Percentiles rank a stretch among this genome's conserved stretches.
Evolutionary conservation across 2,113 vertebrate genomes (phyloP).

Genomic region (Lamprotornis superbus): DNA sequence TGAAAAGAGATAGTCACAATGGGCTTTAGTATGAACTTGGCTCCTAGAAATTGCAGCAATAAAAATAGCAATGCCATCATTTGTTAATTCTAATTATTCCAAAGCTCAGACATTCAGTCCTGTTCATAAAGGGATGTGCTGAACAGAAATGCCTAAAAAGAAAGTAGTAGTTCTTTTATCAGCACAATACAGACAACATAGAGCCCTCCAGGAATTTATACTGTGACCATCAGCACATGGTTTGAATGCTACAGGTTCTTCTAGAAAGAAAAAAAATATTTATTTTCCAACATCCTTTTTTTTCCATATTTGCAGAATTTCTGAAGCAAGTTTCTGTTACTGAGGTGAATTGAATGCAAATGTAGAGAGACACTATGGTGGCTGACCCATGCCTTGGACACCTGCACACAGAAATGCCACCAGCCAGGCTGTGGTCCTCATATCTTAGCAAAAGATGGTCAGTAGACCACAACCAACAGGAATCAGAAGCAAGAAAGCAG

Average conservation of each 20-base stretch:
- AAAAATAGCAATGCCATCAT: constrained; percentile 49
- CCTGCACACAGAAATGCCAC: neutral
- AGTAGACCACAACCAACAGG: neutral
- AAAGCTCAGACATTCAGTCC: neutral
- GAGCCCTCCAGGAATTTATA: neutral
- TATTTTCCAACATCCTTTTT: neutral
- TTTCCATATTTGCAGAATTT: neutral
- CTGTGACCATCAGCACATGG: neutral
- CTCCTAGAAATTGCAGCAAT: constrained; percentile 17
- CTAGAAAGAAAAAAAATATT: neutral
- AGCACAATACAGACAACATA: neutral
- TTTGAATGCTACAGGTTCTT: neutral
- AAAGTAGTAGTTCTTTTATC: neutral
- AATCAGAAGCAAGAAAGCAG: neutral
- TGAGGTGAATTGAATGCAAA: neutral
- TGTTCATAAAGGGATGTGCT: neutral
- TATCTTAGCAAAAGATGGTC: neutral
- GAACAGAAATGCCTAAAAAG: neutral
- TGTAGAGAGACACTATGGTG: neutral
- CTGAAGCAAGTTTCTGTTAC: neutral
- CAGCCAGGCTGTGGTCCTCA: neutral
- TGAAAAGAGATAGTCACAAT: constrained; percentile 58
- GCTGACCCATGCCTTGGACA: neutral
- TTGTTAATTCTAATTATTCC: constrained; percentile 32
- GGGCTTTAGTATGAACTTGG: constrained; percentile 39